Conservation (phyloP, 2,113 vertebrate genomes). For the Podarcis cretensis region DNA sequence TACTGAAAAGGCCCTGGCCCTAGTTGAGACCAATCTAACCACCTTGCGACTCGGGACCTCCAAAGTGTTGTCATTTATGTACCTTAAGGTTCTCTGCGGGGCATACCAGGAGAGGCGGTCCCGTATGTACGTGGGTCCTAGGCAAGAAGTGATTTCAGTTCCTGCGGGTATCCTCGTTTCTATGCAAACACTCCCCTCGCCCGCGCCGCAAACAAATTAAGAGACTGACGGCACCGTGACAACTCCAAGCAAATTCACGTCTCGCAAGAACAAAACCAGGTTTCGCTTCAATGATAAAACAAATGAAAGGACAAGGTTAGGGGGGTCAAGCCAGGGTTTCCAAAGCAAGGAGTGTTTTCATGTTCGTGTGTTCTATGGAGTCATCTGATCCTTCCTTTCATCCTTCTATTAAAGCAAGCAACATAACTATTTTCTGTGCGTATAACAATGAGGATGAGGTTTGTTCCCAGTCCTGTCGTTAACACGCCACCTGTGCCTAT, state of each 20-base stretch:
- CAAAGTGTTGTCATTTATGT: too few species aligned
- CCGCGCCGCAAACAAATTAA: background rate
- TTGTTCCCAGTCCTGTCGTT: background rate
- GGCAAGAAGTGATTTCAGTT: background rate
- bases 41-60: too few species aligned
- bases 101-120: too few species aligned
- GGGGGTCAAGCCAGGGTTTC: fast-evolving
- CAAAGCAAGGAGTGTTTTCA: too few species aligned
- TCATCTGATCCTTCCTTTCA: background rate
- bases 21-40: too few species aligned
- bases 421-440: background rate
- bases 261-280: background rate
- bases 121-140: too few species aligned
- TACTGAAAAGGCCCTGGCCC: too few species aligned
- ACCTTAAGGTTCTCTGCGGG: too few species aligned
- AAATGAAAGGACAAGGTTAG: background rate
- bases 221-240: background rate
- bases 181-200: too few species aligned
- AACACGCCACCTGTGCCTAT: too few species aligned
- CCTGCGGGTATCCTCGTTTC: background rate
- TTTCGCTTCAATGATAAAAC: background rate
- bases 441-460: background rate
- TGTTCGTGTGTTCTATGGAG: background rate
- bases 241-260: background rate
- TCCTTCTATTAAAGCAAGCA: background rate